These are phyloP conservation scores for Syngnathus acus DNA, from an alignment of 2,797 vertebrate genomes.

Conservation along the genomic window DNA sequence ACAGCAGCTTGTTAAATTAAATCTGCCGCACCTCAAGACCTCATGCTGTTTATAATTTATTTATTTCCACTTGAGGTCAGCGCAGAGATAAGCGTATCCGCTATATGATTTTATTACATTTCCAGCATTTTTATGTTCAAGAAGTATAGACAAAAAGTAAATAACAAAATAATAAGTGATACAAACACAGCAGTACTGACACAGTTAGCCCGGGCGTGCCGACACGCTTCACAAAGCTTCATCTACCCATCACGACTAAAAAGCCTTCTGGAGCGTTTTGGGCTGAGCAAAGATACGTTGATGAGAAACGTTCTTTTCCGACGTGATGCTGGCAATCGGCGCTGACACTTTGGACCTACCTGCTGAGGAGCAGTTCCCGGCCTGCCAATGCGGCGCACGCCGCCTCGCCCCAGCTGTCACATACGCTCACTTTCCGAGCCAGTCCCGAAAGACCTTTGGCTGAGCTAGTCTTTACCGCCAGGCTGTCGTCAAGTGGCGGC, in stretches of 20 bases:
- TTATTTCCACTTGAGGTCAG: background rate
- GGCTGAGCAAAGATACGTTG: slow-evolving; percentile 55
- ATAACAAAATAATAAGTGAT: too few relatives aligned
- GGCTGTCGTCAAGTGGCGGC: background rate
- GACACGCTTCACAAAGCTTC: too few relatives aligned
- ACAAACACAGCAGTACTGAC: too few relatives aligned
- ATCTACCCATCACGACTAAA: background rate
- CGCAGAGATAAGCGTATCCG: background rate
- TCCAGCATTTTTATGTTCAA: background rate
- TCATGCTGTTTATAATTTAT: background rate
- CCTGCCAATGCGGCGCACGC: slow-evolving; percentile 48
- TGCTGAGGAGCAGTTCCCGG: slow-evolving; percentile 58
- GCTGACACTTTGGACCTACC: slow-evolving; percentile 62
- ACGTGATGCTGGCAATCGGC: slow-evolving; percentile 45
- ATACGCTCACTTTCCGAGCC: slow-evolving; percentile 58
- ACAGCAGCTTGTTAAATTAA: background rate
- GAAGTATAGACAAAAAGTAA: too few relatives aligned
- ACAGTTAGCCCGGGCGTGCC: too few relatives aligned
- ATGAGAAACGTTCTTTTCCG: slow-evolving; percentile 46
- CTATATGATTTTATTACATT: background rate
- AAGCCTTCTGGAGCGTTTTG: slow-evolving; percentile 10
- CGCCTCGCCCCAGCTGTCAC: slow-evolving; percentile 61
- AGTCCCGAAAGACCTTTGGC: slow-evolving; percentile 55
- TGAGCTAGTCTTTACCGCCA: slow-evolving; percentile 17
- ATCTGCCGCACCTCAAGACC: background rate